Base-by-base conservation (phyloP, 92 coral and sea anemone genomes). In the Phenganax marumi region DNA sequence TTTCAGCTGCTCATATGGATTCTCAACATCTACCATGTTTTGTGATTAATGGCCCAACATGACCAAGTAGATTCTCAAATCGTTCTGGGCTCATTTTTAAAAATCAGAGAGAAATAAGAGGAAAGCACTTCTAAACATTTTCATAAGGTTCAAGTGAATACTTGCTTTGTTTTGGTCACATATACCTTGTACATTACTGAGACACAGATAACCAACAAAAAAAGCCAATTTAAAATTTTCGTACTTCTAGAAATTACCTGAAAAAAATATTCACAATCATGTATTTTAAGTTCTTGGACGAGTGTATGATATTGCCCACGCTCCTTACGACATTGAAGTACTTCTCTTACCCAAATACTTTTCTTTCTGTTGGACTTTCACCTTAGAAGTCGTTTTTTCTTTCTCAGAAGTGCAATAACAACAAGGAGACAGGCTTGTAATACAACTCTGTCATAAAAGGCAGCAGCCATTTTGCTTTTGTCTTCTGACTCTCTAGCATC, bases 231-330 rank as follows among this genome's bases (percentile, higher is more conserved):
- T 33, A 33, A 33, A 5, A 33, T 33, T 33, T 1, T 33, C 43
- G 5, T 33, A 33, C 43, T 33, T 33, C 43, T 33, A 33, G 43
- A 33, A 33, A 33, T 33, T 33, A 33, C 79, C 84, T 47, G 12
- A 87, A 87, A 70, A 70, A 87, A 84, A 54, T 84, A 87, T 47
- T 87, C 82, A 24, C 88, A 69, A 84, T 87, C 90, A 7, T 46
- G 52, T 0, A 87, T 73, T 56, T 72, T 56, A 33, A 83, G 49
- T 13, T 83, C 86, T n/a, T 77, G 18, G 51, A 83, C 63, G 49
- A 83, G 64, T 70, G 79, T 83, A 22, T 83, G 86, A 72, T 56
- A 83, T 73, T 83, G 79, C 21, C 90, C 86, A 18, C 2, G 79
- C 49, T 70, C 53, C 68, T 87, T 75, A 75, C 90, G 46, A 47